Evolutionary conservation across 2,113 vertebrate genomes (phyloP).

Genomic region (Sinosuthora webbiana): DNA sequence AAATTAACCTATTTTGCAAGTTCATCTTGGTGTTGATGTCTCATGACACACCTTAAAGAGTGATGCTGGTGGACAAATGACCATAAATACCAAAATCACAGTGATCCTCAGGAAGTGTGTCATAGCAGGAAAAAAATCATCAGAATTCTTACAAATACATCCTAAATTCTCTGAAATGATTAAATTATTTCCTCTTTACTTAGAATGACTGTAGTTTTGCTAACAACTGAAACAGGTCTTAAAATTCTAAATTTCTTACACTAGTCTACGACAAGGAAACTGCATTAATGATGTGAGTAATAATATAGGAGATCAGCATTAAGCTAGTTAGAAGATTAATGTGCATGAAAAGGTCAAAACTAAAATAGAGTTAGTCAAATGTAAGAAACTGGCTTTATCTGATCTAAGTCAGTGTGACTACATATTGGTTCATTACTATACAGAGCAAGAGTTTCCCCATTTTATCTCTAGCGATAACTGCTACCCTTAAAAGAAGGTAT

Average conservation of each 20-base stretch:
- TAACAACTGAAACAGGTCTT: neutral
- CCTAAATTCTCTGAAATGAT: neutral
- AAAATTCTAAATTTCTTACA: neutral
- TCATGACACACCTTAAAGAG: neutral
- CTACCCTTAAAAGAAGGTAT: neutral
- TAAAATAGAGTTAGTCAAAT: neutral
- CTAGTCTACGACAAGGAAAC: neutral
- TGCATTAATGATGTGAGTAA: neutral
- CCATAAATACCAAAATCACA: neutral
- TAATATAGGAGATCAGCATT: neutral
- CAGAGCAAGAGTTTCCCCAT: neutral
- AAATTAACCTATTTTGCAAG: neutral
- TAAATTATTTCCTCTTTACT: neutral
- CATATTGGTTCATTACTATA: neutral
- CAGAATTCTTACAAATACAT: neutral
- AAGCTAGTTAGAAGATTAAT: neutral
- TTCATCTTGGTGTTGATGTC: neutral
- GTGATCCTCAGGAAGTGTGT: neutral
- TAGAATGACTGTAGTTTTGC: neutral
- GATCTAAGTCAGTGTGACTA: neutral
- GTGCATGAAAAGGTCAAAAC: neutral
- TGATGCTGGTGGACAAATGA: neutral
- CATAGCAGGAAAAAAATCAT: neutral
- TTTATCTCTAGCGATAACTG: neutral
- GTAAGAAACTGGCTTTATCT: neutral